Conservation (phyloP, 2,797 vertebrate genomes). For the Enteromius thamalakanensis region DNA sequence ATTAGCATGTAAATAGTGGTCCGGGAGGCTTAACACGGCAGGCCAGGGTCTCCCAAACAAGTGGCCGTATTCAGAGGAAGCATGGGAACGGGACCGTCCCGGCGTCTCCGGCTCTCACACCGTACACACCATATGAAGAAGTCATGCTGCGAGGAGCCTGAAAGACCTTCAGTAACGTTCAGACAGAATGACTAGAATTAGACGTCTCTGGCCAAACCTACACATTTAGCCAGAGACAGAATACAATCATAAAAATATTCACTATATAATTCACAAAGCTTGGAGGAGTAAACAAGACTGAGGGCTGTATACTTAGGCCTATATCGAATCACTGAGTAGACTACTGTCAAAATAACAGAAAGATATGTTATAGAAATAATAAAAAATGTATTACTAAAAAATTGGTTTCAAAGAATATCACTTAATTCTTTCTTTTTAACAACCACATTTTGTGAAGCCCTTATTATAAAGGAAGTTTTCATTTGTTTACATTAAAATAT, state of each 20-base stretch:
- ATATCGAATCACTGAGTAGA: neutral
- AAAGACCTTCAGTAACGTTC: neutral
- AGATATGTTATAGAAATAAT: too few relatives aligned
- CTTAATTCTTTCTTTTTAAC: neutral
- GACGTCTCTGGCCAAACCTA: neutral
- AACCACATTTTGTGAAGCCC: neutral
- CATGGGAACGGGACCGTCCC: slow-evolving; percentile 62
- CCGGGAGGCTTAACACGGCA: slow-evolving; percentile 63
- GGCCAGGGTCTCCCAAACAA: slow-evolving; percentile 61
- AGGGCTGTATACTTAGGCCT: neutral
- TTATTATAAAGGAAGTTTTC: neutral
- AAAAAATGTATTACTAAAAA: neutral
- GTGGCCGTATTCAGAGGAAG: slow-evolving; percentile 41
- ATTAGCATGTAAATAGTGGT: slow-evolving; percentile 77
- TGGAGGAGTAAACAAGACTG: neutral
- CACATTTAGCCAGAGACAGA: neutral
- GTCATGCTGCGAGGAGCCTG: neutral
- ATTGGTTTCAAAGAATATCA: neutral
- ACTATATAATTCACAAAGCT: neutral
- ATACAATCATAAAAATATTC: neutral
- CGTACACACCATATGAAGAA: neutral
- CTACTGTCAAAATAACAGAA: neutral
- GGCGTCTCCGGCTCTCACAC: slow-evolving; percentile 2
- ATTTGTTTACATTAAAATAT: neutral
- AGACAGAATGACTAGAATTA: neutral